phyloP scores from a whole-genome alignment of 2,113 vertebrate genomes.

The Vireo altiloquus region DNA sequence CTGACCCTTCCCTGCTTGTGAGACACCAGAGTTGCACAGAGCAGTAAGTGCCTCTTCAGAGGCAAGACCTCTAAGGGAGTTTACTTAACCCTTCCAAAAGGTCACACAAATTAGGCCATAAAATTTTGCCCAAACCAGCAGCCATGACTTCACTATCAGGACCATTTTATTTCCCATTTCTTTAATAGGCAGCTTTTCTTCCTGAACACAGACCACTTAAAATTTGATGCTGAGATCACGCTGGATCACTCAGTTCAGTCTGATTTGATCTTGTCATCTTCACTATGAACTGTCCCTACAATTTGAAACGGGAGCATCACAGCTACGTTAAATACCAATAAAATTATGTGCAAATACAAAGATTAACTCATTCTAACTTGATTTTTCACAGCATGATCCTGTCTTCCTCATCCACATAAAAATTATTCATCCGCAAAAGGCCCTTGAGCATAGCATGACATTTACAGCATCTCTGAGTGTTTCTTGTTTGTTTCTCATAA shows the following conservation, averaged over 20 bases:
- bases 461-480: conserved; percentile 65
- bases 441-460: conserved; percentile 69
- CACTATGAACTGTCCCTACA: background rate
- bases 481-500: conserved; percentile 67
- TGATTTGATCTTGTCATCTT: background rate
- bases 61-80: background rate
- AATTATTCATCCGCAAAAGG: conserved; percentile 61
- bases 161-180: background rate
- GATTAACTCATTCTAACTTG: conserved; percentile 45
- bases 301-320: conserved; percentile 2
- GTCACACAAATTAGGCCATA: background rate
- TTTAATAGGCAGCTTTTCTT: background rate
- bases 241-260: background rate
- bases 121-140: background rate
- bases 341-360: conserved; percentile 33
- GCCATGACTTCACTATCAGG: background rate
- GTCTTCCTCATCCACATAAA: conserved; percentile 55
- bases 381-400: conserved; percentile 34
- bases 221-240: background rate
- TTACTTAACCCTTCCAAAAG: background rate
- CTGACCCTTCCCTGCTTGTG: background rate
- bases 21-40: background rate
- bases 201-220: background rate
- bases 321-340: conserved; percentile 26
- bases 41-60: background rate